Conservation (phyloP, 1,140 invertebrate genomes). For the Linepithema humile region DNA sequence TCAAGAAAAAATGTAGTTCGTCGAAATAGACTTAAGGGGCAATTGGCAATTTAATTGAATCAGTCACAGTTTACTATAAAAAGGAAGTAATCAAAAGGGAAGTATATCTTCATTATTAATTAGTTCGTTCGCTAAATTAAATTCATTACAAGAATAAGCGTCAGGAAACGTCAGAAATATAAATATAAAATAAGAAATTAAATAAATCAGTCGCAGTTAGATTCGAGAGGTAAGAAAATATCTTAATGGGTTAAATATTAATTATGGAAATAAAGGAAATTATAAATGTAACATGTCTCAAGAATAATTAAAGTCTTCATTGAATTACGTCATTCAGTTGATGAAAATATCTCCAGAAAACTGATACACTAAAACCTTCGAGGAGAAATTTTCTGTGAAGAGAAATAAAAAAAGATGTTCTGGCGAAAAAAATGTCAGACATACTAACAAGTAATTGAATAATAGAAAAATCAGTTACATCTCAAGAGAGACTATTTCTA, state of each 20-base stretch:
- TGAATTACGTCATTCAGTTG: neutral
- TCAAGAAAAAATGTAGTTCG: constrained; percentile 17
- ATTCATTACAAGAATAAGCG: neutral
- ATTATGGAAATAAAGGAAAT: neutral
- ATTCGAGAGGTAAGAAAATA: neutral
- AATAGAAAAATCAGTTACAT: neutral
- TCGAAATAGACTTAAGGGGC: neutral
- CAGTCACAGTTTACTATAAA: neutral
- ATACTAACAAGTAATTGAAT: neutral
- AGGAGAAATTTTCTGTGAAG: neutral
- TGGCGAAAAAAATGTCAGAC: neutral
- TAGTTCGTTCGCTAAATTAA: neutral
- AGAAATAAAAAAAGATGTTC: no score
- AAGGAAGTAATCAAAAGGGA: neutral
- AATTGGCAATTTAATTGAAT: constrained; percentile 25
- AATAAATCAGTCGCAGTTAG: neutral
- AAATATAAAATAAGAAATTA: neutral
- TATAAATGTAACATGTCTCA: neutral
- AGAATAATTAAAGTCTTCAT: neutral
- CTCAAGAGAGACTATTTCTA: neutral
- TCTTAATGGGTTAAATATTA: neutral
- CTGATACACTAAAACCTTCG: neutral
- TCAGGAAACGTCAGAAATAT: neutral
- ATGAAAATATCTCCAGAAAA: neutral
- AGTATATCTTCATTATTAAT: neutral